A percentile compares a stretch with the other conserved stretches of the same genome.
Conservation (phyloP, 2,888 invertebrate genomes). For the Agonopterix heracliana region DNA sequence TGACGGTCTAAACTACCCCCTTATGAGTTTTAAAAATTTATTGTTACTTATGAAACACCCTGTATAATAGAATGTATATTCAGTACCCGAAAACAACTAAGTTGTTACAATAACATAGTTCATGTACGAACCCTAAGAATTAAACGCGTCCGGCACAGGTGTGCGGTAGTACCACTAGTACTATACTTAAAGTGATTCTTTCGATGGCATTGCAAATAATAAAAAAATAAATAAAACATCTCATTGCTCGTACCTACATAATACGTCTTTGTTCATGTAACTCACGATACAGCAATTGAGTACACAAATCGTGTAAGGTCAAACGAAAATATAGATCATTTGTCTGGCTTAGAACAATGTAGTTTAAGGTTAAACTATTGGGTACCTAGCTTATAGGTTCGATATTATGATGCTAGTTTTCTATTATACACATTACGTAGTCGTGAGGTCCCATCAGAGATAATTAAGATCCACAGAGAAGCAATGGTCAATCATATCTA, state of each 20-base stretch:
- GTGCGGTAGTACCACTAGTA: not conserved
- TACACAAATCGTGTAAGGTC: conserved; percentile 2
- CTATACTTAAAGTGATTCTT: conserved; percentile 1
- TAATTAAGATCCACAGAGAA: too few species aligned
- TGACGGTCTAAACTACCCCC: too few species aligned
- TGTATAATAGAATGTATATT: too few species aligned
- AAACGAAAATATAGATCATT: not conserved
- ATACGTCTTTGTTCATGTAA: conserved; percentile 6
- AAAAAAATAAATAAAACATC: not conserved
- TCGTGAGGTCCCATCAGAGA: too few species aligned
- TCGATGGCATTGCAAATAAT: conserved; percentile 7
- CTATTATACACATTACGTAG: too few species aligned
- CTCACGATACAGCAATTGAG: conserved; percentile 6
- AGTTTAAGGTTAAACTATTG: too few species aligned
- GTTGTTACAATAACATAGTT: not conserved
- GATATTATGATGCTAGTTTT: too few species aligned
- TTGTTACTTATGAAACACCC: too few species aligned
- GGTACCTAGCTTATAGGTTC: too few species aligned
- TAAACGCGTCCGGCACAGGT: not conserved
- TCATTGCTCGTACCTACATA: not conserved
- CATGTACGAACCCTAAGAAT: not conserved
- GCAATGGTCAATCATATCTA: too few species aligned
- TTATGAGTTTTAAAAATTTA: too few species aligned
- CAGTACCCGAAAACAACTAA: too few species aligned
- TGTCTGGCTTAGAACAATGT: not conserved